A percentile compares a stretch with the other conserved stretches of the same genome.
phyloP scores from a whole-genome alignment of 2,888 invertebrate genomes.

The Aleiodes testaceus region DNA sequence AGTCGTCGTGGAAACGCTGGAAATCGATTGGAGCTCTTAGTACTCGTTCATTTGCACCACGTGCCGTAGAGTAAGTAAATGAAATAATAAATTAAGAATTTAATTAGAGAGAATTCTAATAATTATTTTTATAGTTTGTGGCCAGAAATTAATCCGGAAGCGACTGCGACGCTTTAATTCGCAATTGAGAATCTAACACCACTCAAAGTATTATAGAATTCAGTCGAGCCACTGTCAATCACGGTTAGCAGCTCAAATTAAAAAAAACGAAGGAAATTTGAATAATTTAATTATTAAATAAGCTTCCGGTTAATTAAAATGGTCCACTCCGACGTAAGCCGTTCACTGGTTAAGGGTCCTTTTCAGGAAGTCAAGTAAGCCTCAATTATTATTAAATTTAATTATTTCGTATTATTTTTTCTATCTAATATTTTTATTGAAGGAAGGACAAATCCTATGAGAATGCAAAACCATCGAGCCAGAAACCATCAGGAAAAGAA shows the following conservation, averaged over 20 bases:
- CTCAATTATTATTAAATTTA: no score
- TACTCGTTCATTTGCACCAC: conserved; percentile 88
- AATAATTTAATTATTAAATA: conserved; percentile 12
- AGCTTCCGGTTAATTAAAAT: conserved; percentile 53
- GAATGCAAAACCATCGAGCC: conserved; percentile 57
- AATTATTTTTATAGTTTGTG: conserved; percentile 3
- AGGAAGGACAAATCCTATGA: conserved; percentile 63
- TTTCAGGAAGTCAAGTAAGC: conserved; percentile 63
- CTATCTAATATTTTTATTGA: conserved; percentile 34
- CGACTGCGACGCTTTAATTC: conserved; percentile 51
- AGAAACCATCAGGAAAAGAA: conserved; percentile 68
- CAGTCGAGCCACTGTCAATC: conserved; percentile 57
- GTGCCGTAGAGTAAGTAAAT: conserved; percentile 80
- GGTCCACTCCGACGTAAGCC: conserved; percentile 59
- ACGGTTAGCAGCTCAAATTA: conserved; percentile 42
- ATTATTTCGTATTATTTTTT: no score
- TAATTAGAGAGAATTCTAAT: neutral
- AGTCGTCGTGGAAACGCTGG: conserved; percentile 90
- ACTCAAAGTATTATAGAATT: conserved; percentile 51
- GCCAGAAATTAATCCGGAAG: conserved; percentile 5
- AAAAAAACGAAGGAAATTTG: conserved; percentile 39
- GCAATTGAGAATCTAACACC: conserved; percentile 47
- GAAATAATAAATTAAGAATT: conserved; percentile 26
- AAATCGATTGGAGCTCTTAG: conserved; percentile 88
- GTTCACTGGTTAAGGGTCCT: conserved; percentile 58